Conservation (phyloP, 2,113 vertebrate species). For the Chascanopsetta lugubris region DNA sequence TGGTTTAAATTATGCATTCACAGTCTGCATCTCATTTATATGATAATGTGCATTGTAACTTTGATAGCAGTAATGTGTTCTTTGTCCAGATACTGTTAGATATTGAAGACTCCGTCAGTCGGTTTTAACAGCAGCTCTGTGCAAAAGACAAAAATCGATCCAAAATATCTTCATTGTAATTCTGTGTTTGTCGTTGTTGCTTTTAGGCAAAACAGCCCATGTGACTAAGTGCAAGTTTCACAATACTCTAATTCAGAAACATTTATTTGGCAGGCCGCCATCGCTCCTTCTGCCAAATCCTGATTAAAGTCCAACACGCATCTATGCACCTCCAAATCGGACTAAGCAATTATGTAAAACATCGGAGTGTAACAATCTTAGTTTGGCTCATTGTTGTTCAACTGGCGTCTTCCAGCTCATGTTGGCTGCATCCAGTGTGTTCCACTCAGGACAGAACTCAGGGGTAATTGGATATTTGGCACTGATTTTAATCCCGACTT, state of each 20-base stretch:
- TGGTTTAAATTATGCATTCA: too few relatives aligned
- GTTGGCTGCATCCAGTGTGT: neutral
- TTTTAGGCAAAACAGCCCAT: neutral
- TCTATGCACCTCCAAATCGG: neutral
- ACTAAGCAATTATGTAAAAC: slow-evolving; percentile 22
- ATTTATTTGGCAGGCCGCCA: slow-evolving; percentile 16
- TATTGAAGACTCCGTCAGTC: too few relatives aligned
- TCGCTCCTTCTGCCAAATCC: slow-evolving; percentile 1
- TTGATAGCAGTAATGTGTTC: too few relatives aligned
- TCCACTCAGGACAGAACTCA: neutral
- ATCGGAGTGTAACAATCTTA: neutral
- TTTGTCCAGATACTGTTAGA: too few relatives aligned
- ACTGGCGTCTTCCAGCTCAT: slow-evolving; percentile 1
- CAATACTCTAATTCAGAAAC: slow-evolving; percentile 10
- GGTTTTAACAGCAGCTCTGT: too few relatives aligned
- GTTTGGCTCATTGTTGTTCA: slow-evolving; percentile 12
- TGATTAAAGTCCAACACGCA: slow-evolving; percentile 6
- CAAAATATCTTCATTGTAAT: neutral
- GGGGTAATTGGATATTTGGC: neutral
- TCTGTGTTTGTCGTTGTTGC: neutral
- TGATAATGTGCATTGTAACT: too few relatives aligned
- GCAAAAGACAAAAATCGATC: neutral
- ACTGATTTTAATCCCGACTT: neutral
- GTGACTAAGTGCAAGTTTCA: neutral
- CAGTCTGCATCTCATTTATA: too few relatives aligned